Percentiles rank a stretch among this genome's conserved stretches.
phyloP scores from a whole-genome alignment of 2,113 vertebrate genomes.

The Poeciliopsis retropinna region DNA sequence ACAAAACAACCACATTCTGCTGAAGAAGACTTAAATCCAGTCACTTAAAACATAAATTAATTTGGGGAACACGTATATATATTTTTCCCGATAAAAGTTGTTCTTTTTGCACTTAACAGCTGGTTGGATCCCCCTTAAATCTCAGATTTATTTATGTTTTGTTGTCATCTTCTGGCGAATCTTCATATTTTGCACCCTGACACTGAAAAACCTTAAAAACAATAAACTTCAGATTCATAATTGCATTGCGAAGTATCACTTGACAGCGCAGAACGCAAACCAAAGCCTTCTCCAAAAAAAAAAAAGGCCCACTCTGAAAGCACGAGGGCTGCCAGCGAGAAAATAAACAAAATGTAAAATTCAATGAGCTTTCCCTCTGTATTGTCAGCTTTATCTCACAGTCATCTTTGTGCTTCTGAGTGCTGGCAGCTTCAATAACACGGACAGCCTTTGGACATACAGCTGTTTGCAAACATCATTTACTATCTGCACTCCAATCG shows the following conservation, averaged over 20 bases:
- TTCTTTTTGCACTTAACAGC: background rate
- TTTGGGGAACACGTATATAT: too few relatives aligned
- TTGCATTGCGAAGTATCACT: constrained; percentile 30
- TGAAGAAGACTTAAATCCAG: too few relatives aligned
- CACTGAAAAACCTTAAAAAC: background rate
- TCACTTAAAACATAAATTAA: too few relatives aligned
- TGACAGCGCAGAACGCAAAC: constrained; percentile 7
- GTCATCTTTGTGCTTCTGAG: constrained; percentile 60
- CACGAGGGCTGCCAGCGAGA: constrained; percentile 46
- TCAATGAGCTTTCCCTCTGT: constrained; percentile 37
- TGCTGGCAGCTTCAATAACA: constrained; percentile 45
- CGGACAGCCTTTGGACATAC: constrained; percentile 23
- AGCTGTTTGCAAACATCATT: constrained; percentile 50
- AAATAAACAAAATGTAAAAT: constrained; percentile 56
- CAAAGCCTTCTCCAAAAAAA: constrained; percentile 3
- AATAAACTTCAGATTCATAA: constrained; percentile 13
- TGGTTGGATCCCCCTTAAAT: too few relatives aligned
- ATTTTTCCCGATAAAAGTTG: too few relatives aligned
- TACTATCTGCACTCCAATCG: constrained; percentile 57
- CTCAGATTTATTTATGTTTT: too few relatives aligned
- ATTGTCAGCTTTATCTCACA: constrained; percentile 63
- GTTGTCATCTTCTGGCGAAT: too few relatives aligned
- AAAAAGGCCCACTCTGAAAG: constrained; percentile 4
- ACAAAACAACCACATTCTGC: too few relatives aligned
- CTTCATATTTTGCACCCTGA: too few relatives aligned